These are phyloP conservation scores for Lycia hirtaria DNA, from an alignment of 2,888 invertebrate species.

Conservation along the genomic window DNA sequence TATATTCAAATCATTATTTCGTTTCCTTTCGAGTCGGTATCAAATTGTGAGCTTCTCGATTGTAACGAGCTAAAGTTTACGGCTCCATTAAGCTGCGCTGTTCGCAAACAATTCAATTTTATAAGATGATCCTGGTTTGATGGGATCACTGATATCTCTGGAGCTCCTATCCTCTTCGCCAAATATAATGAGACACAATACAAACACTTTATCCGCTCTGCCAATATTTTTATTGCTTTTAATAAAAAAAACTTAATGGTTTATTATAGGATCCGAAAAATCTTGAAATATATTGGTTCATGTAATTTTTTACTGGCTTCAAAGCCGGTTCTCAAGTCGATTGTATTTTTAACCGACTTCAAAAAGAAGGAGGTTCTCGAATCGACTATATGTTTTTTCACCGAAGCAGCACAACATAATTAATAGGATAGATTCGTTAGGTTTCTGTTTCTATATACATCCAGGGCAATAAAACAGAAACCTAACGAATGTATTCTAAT, in stretches of 20 bases:
- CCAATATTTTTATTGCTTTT: not conserved
- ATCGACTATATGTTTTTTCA: no score
- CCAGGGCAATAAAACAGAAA: no score
- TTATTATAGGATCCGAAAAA: no score
- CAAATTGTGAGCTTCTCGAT: constrained; percentile 30
- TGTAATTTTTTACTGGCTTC: not conserved
- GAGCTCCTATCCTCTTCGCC: constrained; percentile 1
- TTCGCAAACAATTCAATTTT: constrained; percentile 29
- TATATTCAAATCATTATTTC: constrained; percentile 12
- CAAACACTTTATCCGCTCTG: constrained; percentile 7
- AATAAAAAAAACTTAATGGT: no score
- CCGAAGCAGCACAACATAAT: no score
- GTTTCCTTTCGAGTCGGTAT: constrained; percentile 35
- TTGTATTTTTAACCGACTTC: no score
- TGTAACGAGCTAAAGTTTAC: constrained; percentile 34
- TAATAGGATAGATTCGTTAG: no score
- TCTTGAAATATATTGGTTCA: no score
- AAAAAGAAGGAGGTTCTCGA: no score
- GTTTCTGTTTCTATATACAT: no score
- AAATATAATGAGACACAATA: constrained; percentile 7
- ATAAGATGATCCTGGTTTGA: constrained; percentile 21
- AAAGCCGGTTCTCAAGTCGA: no score
- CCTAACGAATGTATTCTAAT: no score
- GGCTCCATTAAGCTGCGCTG: constrained; percentile 29
- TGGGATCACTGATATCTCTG: constrained; percentile 16